Conservation (phyloP, 2,888 invertebrate species). For the Caenorhabditis sp. region DNA sequence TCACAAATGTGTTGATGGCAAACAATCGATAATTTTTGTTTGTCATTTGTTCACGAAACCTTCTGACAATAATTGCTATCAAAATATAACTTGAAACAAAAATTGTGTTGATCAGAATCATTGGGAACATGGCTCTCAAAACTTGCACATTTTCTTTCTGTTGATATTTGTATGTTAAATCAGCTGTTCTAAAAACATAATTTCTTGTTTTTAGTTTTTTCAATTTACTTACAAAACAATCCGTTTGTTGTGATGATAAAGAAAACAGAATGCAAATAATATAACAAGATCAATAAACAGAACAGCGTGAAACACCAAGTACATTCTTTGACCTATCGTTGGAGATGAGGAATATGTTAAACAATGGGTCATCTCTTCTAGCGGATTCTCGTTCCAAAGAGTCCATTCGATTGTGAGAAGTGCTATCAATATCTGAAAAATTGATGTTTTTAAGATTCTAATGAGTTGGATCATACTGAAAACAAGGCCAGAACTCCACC, state of each 20-base stretch:
- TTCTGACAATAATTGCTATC: constrained; percentile 19
- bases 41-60: constrained; percentile 14
- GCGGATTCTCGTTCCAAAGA: constrained; percentile 27
- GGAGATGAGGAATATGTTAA: constrained; percentile 31
- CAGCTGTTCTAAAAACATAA: constrained; percentile 16
- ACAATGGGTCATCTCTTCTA: constrained; percentile 32
- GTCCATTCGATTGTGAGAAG: constrained; percentile 31
- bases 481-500: constrained; percentile 21
- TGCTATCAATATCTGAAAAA: constrained; percentile 23
- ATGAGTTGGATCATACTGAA: constrained; percentile 8
- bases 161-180: constrained; percentile 26
- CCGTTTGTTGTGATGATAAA: constrained; percentile 21
- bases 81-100: constrained; percentile 27
- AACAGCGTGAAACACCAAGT: constrained; percentile 24
- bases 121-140: constrained; percentile 24
- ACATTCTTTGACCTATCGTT: constrained; percentile 29
- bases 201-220: not conserved
- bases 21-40: constrained; percentile 18
- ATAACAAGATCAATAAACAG: constrained; percentile 22
- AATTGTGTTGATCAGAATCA: constrained; percentile 28
- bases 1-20: constrained; percentile 32
- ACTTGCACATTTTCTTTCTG: constrained; percentile 35
- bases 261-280: constrained; percentile 5
- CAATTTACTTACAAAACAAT: constrained; percentile 21
- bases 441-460: not conserved